Evolutionary conservation across 2,797 vertebrate genomes (phyloP).

Genomic region (Lophius americanus): DNA sequence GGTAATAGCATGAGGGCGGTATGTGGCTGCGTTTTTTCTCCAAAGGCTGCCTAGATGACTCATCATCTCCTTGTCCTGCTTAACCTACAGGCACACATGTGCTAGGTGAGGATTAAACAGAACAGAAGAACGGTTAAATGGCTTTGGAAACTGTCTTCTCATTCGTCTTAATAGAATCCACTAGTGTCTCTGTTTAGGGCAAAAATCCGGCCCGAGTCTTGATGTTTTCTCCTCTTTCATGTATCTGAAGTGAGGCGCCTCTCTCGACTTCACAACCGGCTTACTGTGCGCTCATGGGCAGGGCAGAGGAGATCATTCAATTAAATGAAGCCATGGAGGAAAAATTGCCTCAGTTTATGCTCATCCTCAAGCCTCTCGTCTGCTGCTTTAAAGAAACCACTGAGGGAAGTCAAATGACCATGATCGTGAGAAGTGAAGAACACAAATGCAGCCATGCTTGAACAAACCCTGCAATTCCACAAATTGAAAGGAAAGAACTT

Average conservation of each 20-base stretch:
- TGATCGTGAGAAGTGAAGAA: slow-evolving; percentile 50
- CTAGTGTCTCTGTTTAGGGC: slow-evolving; percentile 57
- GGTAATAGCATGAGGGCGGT: slow-evolving; percentile 7
- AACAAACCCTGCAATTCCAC: slow-evolving; percentile 31
- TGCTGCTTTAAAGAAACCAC: slow-evolving; percentile 49
- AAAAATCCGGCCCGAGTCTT: slow-evolving; percentile 56
- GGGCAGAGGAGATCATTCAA: slow-evolving; percentile 73
- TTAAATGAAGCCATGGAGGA: slow-evolving; percentile 69
- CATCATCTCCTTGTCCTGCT: slow-evolving; percentile 63
- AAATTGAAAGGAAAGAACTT: slow-evolving; percentile 43
- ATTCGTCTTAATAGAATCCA: slow-evolving; percentile 77
- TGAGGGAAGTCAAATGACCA: slow-evolving; percentile 63
- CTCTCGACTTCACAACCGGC: slow-evolving; percentile 66
- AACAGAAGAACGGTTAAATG: slow-evolving; percentile 73
- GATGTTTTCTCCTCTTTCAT: slow-evolving; percentile 40
- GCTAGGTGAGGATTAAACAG: slow-evolving; percentile 68
- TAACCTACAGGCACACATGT: slow-evolving; percentile 74
- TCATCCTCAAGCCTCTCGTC: slow-evolving; percentile 64
- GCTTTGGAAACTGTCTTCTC: slow-evolving; percentile 74
- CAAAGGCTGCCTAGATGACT: slow-evolving; percentile 58
- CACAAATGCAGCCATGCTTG: slow-evolving; percentile 38
- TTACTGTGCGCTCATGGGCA: slow-evolving; percentile 71
- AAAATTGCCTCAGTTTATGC: slow-evolving; percentile 57
- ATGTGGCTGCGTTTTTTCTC: slow-evolving; percentile 25
- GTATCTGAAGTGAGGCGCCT: slow-evolving; percentile 64